These are phyloP conservation scores for Scaptodrosophila lebanonensis DNA, from an alignment of 1,140 invertebrate genomes.

Conservation along the genomic window DNA sequence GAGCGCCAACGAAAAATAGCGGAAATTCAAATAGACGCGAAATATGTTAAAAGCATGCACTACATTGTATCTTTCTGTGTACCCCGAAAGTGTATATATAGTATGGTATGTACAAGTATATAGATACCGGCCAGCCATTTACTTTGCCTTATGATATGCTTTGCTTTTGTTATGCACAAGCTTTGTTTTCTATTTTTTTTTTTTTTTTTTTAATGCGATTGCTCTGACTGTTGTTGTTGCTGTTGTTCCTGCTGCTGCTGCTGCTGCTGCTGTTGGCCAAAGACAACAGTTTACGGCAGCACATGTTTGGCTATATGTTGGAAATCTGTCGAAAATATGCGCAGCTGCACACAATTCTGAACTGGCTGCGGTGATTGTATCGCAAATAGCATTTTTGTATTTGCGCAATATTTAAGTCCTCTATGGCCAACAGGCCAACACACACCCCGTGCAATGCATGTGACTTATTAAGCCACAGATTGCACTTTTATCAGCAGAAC, in stretches of 20 bases:
- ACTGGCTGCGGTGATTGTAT: slow-evolving; percentile 48
- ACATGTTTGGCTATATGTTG: slow-evolving; percentile 29
- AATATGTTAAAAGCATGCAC: slow-evolving; percentile 51
- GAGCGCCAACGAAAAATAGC: slow-evolving; percentile 49
- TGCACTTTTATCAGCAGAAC: too few species aligned
- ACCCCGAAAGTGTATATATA: too few species aligned
- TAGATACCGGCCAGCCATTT: too few species aligned
- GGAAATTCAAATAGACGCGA: slow-evolving; percentile 72
- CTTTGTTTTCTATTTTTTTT: too few species aligned
- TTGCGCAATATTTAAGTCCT: slow-evolving; percentile 58
- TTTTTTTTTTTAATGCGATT: slow-evolving; percentile 56
- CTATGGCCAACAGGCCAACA: slow-evolving; percentile 22
- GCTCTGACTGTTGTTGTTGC: slow-evolving; percentile 30
- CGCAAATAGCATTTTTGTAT: slow-evolving; percentile 22
- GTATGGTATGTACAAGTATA: too few species aligned
- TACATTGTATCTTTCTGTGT: not conserved
- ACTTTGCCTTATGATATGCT: too few species aligned
- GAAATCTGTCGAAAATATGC: slow-evolving; percentile 61
- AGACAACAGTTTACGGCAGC: too few species aligned
- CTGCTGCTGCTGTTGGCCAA: slow-evolving; percentile 2
- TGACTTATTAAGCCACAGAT: too few species aligned
- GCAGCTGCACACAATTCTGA: slow-evolving; percentile 51
- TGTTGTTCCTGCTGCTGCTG: slow-evolving; percentile 15
- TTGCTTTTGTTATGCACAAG: slow-evolving; percentile 59
- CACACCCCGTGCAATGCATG: slow-evolving; percentile 35